Conservation (phyloP, 1,140 invertebrate genomes). For the Pararge aegeria region DNA sequence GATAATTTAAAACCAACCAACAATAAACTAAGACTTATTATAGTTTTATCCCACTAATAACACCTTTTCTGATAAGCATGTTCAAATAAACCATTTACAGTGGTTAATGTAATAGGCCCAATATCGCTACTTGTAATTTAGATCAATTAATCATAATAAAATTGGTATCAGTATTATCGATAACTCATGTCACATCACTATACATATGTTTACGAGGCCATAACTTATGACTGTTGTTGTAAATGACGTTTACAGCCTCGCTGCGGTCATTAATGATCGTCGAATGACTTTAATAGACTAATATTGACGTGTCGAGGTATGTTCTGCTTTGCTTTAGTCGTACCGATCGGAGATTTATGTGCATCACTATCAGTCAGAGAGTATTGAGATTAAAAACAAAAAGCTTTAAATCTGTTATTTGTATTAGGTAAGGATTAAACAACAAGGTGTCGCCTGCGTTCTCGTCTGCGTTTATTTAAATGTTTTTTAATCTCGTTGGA, state of each 20-base stretch:
- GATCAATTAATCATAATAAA: constrained; percentile 20
- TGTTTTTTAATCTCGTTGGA: too few relatives aligned
- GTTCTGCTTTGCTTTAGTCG: constrained; percentile 32
- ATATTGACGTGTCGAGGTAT: constrained; percentile 45
- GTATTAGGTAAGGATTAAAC: neutral
- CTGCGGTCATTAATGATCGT: constrained; percentile 58
- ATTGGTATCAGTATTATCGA: constrained; percentile 40
- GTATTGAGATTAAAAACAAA: constrained; percentile 9
- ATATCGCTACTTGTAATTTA: constrained; percentile 16
- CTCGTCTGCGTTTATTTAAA: too few relatives aligned
- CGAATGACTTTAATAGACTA: constrained; percentile 50
- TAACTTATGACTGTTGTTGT: constrained; percentile 57
- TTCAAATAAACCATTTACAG: constrained; percentile 16
- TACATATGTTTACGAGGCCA: constrained; percentile 52
- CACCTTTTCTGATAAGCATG: neutral
- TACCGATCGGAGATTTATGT: constrained; percentile 34
- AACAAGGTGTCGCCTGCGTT: too few relatives aligned
- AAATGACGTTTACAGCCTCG: constrained; percentile 53
- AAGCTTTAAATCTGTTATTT: neutral
- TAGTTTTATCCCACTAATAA: constrained; percentile 1
- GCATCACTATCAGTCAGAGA: constrained; percentile 6
- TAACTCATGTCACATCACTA: constrained; percentile 40
- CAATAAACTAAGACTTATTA: neutral
- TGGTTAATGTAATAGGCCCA: neutral
- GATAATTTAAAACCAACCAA: too few relatives aligned